Evolutionary conservation across 2,113 vertebrate genomes (phyloP), one percentile per base, ranked within the genome.

Genomic region (Megatriorchis doriae): DNA sequence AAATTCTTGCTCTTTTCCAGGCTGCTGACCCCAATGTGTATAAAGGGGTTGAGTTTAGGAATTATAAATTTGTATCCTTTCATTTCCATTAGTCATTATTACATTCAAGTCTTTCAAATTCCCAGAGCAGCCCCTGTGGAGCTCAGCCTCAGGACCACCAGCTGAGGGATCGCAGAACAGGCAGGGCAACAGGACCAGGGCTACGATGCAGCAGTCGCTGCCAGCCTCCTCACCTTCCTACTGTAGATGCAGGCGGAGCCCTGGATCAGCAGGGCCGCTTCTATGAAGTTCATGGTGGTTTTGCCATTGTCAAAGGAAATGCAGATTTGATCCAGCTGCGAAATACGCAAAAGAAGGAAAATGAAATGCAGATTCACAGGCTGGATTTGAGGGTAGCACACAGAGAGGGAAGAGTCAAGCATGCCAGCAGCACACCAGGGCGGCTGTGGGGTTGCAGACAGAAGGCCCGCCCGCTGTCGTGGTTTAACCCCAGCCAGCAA

Each of bases 181-280:
- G 32, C 40, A 63, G 31, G 42, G 61, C 1, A 13, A 23, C n/a
- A 31, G 65, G 26, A 17, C 3, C 6, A 4, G 40, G 42, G 25
- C 42, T 32, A 17, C 0, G 8, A 23, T 2, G 1, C 3, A 2
- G 13, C 58, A 9, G 22, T 8, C 1, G 1, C 71, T 5, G 2
- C 23, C 6, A 2, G n/a, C 13, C 9, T 21, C 11, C 94, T 83
- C 74, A 99, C 99, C 99, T 99, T 99, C 96, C 98, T 99, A 94
- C 99, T 99, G 97, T 99, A 99, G 96, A 99, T 97, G 58, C 98
- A 99, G 50, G 99, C 98, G 0, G 99, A 99, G 3, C 99, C 99
- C 93, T 99, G 99, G 95, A 99, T 99, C 65, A 99, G 31, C 88
- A 99, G 96, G 0, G 99, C 99, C 0, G 99, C 99, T 59, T 99